Evolutionary conservation across 1,140 invertebrate genomes (phyloP).

Genomic region (Melipona quadrifasciata): DNA sequence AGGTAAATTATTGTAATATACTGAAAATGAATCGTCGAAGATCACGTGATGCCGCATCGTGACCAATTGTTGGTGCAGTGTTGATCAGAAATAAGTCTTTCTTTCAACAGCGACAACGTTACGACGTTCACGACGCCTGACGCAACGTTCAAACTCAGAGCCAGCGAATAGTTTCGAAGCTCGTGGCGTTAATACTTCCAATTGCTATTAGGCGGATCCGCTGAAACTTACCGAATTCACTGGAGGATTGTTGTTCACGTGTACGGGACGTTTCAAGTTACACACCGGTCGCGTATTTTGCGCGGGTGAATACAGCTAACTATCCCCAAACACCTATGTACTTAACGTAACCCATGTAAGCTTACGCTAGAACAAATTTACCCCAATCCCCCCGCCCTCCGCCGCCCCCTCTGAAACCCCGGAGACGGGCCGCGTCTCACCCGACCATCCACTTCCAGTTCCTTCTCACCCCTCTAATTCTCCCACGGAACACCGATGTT

Average conservation of each 20-base stretch:
- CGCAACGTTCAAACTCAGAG: background rate
- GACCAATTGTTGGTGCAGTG: too few species aligned
- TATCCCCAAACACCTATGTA: conserved; percentile 80
- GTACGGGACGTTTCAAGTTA: conserved; percentile 70
- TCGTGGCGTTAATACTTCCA: conserved; percentile 10
- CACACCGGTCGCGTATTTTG: conserved; percentile 27
- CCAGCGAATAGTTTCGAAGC: background rate
- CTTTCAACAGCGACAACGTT: background rate
- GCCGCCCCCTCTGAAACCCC: conserved; percentile 47
- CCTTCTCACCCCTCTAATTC: conserved; percentile 64
- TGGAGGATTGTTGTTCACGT: conserved; percentile 39
- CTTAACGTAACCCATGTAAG: conserved; percentile 82
- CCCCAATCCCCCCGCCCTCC: too few species aligned
- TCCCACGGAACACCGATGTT: conserved; percentile 71
- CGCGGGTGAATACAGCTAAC: conserved; percentile 74
- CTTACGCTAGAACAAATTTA: conserved; percentile 82
- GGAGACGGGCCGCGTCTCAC: conserved; percentile 41
- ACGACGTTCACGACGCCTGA: background rate
- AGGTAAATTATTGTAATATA: too few species aligned
- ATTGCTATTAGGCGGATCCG: conserved; percentile 10
- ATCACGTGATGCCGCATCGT: too few species aligned
- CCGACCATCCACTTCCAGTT: conserved; percentile 68
- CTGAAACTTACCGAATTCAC: conserved; percentile 46
- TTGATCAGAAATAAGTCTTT: too few species aligned
- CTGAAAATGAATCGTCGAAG: too few species aligned